These are phyloP conservation scores for Hypothenemus hampei DNA, from an alignment of 1,140 invertebrate species.

Conservation along the genomic window DNA sequence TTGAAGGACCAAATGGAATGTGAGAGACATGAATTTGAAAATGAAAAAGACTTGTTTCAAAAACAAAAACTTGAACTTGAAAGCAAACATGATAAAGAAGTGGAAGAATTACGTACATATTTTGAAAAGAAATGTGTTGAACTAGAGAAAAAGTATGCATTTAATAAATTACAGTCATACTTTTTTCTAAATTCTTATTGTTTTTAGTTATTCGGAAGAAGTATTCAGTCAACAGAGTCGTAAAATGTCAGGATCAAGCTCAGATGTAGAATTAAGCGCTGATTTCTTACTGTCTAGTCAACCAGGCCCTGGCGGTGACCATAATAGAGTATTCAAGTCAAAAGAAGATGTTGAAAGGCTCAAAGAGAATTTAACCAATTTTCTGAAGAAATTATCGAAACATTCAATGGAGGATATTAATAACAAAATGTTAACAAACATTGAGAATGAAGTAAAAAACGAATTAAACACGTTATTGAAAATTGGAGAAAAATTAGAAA, in stretches of 20 bases:
- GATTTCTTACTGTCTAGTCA: slow-evolving; percentile 22
- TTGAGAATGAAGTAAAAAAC: slow-evolving; percentile 32
- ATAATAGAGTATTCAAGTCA: slow-evolving; percentile 20
- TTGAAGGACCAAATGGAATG: slow-evolving; percentile 26
- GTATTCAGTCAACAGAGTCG: slow-evolving; percentile 64
- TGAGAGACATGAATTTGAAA: slow-evolving; percentile 45
- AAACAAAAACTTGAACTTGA: slow-evolving; percentile 53
- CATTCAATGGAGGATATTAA: slow-evolving; percentile 28
- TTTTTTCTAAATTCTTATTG: neutral
- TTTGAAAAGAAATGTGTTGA: slow-evolving; percentile 73
- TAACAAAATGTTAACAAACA: slow-evolving; percentile 29
- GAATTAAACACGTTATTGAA: slow-evolving; percentile 33
- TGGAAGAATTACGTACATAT: slow-evolving; percentile 71
- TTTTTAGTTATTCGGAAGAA: slow-evolving; percentile 59
- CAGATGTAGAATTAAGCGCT: slow-evolving; percentile 36
- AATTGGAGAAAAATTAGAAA: slow-evolving; percentile 40
- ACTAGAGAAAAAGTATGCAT: slow-evolving; percentile 64
- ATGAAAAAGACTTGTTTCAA: slow-evolving; percentile 51
- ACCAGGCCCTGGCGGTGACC: slow-evolving; percentile 33
- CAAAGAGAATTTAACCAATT: slow-evolving; percentile 26
- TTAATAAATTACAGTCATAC: slow-evolving; percentile 30
- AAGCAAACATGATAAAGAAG: slow-evolving; percentile 61
- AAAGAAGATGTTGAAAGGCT: slow-evolving; percentile 31
- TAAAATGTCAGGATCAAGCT: slow-evolving; percentile 50
- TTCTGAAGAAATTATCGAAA: slow-evolving; percentile 22